Base-by-base conservation (phyloP, 2,113 vertebrate genomes). In the Clarias magur region DNA sequence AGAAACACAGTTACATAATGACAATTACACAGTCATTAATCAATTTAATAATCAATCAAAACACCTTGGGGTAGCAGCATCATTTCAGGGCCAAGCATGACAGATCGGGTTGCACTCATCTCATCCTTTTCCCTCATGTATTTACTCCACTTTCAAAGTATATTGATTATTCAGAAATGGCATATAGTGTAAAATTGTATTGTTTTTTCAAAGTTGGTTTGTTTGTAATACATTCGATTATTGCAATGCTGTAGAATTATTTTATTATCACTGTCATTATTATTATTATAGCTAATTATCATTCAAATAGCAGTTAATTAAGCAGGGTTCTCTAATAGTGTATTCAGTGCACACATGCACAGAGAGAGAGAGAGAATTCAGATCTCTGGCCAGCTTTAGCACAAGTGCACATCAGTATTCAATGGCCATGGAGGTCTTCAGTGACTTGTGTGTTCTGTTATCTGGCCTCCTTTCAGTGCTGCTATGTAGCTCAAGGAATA, bases 371-470 rank as follows among this genome's bases (percentile, higher is more conserved):
- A 79, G 54, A 57, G 54, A 56, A 25, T 21, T 60, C 48, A 30
- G n/a, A 30, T 73, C 67, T 80, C 53, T 83, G 81, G 60, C 60
- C 54, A 84, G 23, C 53, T 85, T 75, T 85, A 83, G 38, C 17
- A 38, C 48, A 88, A 16, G 48, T 7, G 53, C 60, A 85, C 83
- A 90, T 91, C 88, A 89, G 86, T 90, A 91, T 91, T 90, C 90
- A 30, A 84, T 53, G 72, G 59, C 30, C 84, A 90, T 78, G 67
- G 81, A 65, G 17, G 27, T 60, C 88, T 86, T 82, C 84, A 88
- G 67, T 82, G 86, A 87, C 86, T 57, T 82, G 72, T 70, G 82
- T 68, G 87, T 67, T 70, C 67, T 82, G 73, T 83, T 89, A 89
- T 89, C 89, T 88, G 38, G 38, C 76, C 70, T 89, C 80, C 85